phyloP scores from a whole-genome alignment of 2,888 invertebrate species.

The Buathra laborator region DNA sequence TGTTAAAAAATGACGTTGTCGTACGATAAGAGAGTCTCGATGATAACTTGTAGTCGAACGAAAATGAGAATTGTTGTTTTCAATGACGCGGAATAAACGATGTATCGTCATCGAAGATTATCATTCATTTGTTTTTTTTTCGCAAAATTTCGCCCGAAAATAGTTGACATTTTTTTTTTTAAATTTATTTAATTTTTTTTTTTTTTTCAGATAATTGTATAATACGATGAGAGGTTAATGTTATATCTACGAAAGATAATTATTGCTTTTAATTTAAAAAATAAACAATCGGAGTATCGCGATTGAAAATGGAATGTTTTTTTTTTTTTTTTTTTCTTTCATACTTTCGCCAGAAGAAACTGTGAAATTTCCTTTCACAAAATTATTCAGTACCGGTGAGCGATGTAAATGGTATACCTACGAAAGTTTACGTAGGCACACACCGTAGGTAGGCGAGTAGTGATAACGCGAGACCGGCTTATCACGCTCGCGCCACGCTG shows the following conservation, averaged over 20 bases:
- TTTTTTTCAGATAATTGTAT: no score
- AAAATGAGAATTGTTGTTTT: neutral
- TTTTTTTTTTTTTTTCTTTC: neutral
- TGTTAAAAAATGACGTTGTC: neutral
- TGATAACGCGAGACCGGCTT: conserved; percentile 56
- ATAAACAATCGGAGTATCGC: neutral
- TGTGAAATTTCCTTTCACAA: neutral
- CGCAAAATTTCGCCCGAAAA: neutral
- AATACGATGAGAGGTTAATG: no score
- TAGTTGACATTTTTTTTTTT: neutral
- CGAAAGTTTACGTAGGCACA: conserved; percentile 39
- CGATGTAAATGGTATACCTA: neutral
- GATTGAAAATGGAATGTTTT: neutral
- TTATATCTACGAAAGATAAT: neutral
- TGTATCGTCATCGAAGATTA: neutral
- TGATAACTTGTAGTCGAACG: neutral
- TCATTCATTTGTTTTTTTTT: neutral
- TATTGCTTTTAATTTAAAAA: neutral
- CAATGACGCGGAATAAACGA: neutral
- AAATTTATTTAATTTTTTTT: neutral
- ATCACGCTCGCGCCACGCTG: conserved; percentile 45
- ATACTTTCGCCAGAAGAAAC: neutral
- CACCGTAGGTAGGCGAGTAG: conserved; percentile 19
- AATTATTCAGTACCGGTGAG: neutral
- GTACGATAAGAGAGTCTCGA: neutral